phyloP scores from a whole-genome alignment of 2,888 invertebrate species.

The Pandemis heparana region DNA sequence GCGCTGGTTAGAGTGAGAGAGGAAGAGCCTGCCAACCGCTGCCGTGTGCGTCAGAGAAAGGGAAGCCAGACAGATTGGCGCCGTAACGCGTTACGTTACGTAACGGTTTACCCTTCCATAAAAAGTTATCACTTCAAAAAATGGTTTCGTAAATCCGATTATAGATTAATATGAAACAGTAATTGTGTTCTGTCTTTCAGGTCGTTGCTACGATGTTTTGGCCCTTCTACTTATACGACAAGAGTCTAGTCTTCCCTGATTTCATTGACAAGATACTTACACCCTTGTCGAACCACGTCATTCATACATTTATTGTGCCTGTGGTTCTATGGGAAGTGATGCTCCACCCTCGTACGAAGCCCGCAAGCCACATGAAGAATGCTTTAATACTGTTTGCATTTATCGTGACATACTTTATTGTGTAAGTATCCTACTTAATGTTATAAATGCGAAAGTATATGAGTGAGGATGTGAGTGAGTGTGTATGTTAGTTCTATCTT shows the following conservation, averaged over 20 bases:
- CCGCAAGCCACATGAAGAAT: constrained; percentile 51
- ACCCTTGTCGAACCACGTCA: constrained; percentile 56
- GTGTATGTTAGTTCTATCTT: no score
- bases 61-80: no score
- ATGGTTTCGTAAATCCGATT: no score
- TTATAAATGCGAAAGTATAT: no score
- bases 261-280: constrained; percentile 64
- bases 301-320: constrained; percentile 58
- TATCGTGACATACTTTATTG: constrained; percentile 47
- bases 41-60: no score
- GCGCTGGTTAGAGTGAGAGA: no score
- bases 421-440: constrained; percentile 56
- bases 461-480: no score
- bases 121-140: no score
- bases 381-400: constrained; percentile 42
- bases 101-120: no score
- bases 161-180: no score
- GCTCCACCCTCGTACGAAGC: constrained; percentile 51
- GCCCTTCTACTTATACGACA: constrained; percentile 61
- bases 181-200: constrained; percentile 55
- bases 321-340: constrained; percentile 59
- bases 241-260: constrained; percentile 58
- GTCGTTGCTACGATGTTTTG: constrained; percentile 61
- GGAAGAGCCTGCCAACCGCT: no score
- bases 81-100: no score